Evolutionary conservation across 2,888 invertebrate species (phyloP).

Genomic region (Muscina levida): DNA sequence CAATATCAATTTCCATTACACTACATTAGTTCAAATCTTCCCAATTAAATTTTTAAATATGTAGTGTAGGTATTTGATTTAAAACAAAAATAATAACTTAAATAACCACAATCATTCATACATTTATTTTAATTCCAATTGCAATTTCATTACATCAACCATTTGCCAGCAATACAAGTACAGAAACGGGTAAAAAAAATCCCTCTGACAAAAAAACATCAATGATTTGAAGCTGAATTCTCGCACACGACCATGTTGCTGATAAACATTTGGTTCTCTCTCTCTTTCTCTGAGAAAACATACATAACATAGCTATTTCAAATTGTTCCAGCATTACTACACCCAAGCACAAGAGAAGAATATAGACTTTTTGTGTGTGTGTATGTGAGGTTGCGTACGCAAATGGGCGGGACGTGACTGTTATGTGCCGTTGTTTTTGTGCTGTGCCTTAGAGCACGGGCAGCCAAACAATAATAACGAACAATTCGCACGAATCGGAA

Average conservation of each 20-base stretch:
- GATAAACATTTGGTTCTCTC: slow-evolving; percentile 39
- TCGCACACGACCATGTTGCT: not conserved
- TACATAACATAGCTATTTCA: slow-evolving; percentile 49
- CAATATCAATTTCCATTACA: too few species aligned
- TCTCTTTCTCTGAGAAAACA: slow-evolving; percentile 44
- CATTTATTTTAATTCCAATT: too few species aligned
- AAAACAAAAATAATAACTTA: too few species aligned
- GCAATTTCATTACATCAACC: too few species aligned
- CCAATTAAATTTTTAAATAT: too few species aligned
- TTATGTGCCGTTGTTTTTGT: slow-evolving; percentile 70
- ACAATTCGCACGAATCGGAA: slow-evolving; percentile 76
- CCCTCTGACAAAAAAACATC: too few species aligned
- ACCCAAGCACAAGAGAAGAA: not conserved
- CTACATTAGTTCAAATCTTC: too few species aligned
- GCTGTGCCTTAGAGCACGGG: slow-evolving; percentile 32
- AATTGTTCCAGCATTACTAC: not conserved
- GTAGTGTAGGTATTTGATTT: too few species aligned
- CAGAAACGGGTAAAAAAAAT: too few species aligned
- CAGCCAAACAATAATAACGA: slow-evolving; percentile 59
- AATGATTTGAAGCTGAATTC: not conserved
- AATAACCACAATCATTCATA: too few species aligned
- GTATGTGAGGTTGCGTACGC: slow-evolving; percentile 70
- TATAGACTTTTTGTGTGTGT: slow-evolving; percentile 46
- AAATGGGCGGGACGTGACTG: slow-evolving; percentile 81
- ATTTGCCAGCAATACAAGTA: too few species aligned